Percentiles rank a stretch among this genome's conserved stretches.
These are phyloP conservation scores for Drosophila anomalipes DNA, from an alignment of 2,888 invertebrate genomes.

Conservation along the genomic window DNA sequence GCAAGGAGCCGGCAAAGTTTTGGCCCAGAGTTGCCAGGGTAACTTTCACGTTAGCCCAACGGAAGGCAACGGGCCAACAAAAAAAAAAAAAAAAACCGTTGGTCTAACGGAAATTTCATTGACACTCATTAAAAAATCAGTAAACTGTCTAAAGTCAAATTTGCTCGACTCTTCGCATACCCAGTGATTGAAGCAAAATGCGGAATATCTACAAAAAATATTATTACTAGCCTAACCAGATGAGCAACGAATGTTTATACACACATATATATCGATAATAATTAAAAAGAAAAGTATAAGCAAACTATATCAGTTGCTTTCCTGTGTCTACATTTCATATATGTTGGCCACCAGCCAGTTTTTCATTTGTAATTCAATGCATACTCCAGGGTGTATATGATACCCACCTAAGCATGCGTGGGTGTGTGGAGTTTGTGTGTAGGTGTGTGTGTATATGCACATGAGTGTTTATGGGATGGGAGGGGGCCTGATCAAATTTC, in stretches of 20 bases:
- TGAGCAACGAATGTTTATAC: not conserved
- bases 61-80: slow-evolving; percentile 14
- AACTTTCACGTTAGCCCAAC: slow-evolving; percentile 20
- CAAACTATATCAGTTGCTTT: not conserved
- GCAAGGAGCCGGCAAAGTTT: slow-evolving; percentile 42
- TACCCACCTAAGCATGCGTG: slow-evolving; percentile 21
- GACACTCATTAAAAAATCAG: slow-evolving; percentile 67
- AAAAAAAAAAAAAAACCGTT: slow-evolving; percentile 27
- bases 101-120: slow-evolving; percentile 71
- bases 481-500: slow-evolving; percentile 33
- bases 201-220: not conserved
- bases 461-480: not conserved
- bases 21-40: slow-evolving; percentile 55
- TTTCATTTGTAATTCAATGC: slow-evolving; percentile 9
- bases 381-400: slow-evolving; percentile 8
- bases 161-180: slow-evolving; percentile 24
- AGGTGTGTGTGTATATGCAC: not conserved
- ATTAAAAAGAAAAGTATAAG: not conserved
- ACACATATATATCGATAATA: not conserved
- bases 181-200: slow-evolving; percentile 3
- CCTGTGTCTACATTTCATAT: not conserved
- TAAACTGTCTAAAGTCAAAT: not conserved
- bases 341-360: not conserved
- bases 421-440: slow-evolving; percentile 7
- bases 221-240: not conserved